Evolutionary conservation across 2,888 invertebrate genomes (phyloP).

Genomic region (Nycteola revayana): DNA sequence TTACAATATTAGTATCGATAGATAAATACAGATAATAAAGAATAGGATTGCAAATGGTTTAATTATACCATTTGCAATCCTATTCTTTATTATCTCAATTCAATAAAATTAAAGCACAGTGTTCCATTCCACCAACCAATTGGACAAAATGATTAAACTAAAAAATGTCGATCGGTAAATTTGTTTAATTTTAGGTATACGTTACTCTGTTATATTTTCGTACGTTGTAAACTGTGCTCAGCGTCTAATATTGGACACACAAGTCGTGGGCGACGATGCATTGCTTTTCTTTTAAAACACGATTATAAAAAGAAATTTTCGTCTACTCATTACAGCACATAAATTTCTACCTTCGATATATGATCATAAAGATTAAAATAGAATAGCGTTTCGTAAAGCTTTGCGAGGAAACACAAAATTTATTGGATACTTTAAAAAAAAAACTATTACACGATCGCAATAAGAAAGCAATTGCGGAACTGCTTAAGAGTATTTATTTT

Average conservation of each 20-base stretch:
- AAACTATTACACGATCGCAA: slow-evolving; percentile 1
- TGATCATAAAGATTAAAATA: slow-evolving; percentile 2
- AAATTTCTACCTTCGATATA: slow-evolving; percentile 23
- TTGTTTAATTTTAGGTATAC: slow-evolving; percentile 12
- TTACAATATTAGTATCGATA: no score
- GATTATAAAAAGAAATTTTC: slow-evolving; percentile 38
- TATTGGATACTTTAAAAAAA: slow-evolving; percentile 14
- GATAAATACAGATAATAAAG: no score
- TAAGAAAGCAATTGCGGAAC: no score
- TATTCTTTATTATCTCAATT: no score
- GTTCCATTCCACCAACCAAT: slow-evolving; percentile 1
- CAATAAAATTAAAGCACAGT: slow-evolving; percentile 11
- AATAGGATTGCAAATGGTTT: no score
- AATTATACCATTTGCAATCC: no score
- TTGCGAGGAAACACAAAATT: slow-evolving; percentile 24
- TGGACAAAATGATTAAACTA: slow-evolving; percentile 14
- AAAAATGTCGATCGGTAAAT: slow-evolving; percentile 5
- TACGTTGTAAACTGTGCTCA: slow-evolving; percentile 35
- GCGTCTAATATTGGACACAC: slow-evolving; percentile 42
- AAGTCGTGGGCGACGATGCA: slow-evolving; percentile 48
- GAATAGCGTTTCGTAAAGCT: neutral
- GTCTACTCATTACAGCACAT: slow-evolving; percentile 12
- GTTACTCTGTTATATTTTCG: slow-evolving; percentile 37
- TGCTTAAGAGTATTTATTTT: no score
- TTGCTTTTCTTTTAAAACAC: slow-evolving; percentile 46